A percentile compares a stretch with the other conserved stretches of the same genome.
Conservation (phyloP, 2,113 vertebrate genomes). For the Meleagris gallopavo region DNA sequence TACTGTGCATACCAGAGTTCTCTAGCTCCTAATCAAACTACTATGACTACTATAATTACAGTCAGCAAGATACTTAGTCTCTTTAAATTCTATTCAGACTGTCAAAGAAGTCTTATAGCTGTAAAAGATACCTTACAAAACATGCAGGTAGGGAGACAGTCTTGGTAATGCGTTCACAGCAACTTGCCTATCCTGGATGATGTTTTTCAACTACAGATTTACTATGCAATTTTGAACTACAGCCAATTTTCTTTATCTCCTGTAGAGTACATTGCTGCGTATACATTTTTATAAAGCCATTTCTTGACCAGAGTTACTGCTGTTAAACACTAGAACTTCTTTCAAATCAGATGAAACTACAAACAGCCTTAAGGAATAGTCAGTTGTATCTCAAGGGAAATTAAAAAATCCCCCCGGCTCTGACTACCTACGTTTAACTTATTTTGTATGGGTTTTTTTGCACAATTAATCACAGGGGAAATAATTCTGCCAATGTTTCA, state of each 20-base stretch:
- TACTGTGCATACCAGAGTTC: not conserved
- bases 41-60: not conserved
- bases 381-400: constrained; percentile 19
- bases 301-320: not conserved
- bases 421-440: not conserved
- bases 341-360: constrained; percentile 14
- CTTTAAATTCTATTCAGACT: not conserved
- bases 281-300: not conserved
- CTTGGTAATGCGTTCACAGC: not conserved
- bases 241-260: not conserved
- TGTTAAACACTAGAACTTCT: not conserved
- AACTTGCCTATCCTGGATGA: not conserved
- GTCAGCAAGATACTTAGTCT: not conserved
- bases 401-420: not conserved
- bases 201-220: not conserved
- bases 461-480: constrained; percentile 21
- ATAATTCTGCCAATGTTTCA: not conserved
- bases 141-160: not conserved
- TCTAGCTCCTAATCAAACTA: not conserved
- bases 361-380: not conserved
- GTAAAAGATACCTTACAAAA: not conserved
- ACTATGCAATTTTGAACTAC: not conserved
- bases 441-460: not conserved
- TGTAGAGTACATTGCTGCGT: not conserved
- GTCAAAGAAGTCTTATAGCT: not conserved